phyloP scores from a whole-genome alignment of 2,797 vertebrate genomes.

The Etheostoma nigrum region DNA sequence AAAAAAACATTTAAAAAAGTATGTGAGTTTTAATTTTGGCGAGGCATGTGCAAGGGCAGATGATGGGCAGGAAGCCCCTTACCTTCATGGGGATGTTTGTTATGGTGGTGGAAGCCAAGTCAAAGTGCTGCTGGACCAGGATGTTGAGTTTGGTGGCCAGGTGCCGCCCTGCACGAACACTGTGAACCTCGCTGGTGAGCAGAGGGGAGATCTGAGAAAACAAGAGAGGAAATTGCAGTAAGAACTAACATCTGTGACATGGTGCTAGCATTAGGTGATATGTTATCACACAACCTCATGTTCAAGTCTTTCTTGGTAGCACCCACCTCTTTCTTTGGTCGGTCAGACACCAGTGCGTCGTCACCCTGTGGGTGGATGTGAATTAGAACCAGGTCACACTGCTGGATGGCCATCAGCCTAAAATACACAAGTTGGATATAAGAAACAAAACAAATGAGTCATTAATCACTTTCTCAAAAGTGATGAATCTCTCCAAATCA shows the following conservation, averaged over 20 bases:
- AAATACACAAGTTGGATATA: slow-evolving; percentile 21
- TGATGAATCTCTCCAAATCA: background rate
- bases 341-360: slow-evolving; percentile 96
- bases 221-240: background rate
- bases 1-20: slow-evolving; percentile 16
- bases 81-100: slow-evolving; percentile 99
- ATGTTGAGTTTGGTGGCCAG: slow-evolving; percentile 96
- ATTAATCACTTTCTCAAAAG: background rate
- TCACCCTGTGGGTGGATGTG: slow-evolving; percentile 97
- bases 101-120: slow-evolving; percentile 98
- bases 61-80: slow-evolving; percentile 55
- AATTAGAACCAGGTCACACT: slow-evolving; percentile 96
- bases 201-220: slow-evolving; percentile 91
- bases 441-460: background rate
- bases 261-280: background rate
- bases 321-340: slow-evolving; percentile 94
- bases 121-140: slow-evolving; percentile 97
- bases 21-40: slow-evolving; percentile 20
- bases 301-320: background rate
- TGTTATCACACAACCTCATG: background rate
- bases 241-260: background rate
- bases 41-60: slow-evolving; percentile 31
- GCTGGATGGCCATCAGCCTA: slow-evolving; percentile 97
- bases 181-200: slow-evolving; percentile 97
- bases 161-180: slow-evolving; percentile 95